Base-by-base conservation (phyloP, 92 coral and sea anemone genomes). In the Phenganax marumi region DNA sequence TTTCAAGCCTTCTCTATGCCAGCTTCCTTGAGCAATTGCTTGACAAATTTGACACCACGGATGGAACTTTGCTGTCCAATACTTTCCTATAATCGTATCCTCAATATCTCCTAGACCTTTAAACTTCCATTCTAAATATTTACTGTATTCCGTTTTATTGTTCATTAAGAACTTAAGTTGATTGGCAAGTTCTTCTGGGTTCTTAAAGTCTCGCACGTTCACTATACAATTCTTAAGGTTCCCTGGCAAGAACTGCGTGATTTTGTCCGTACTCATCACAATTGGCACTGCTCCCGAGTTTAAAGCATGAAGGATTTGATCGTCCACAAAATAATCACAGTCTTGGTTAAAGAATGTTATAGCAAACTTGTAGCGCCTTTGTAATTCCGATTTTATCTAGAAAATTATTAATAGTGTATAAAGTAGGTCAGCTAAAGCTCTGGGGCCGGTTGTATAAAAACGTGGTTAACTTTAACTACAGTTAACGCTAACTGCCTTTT, bases 311-410 rank as follows among this genome's bases (percentile, higher is more conserved):
- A 90, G 81, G 0, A 94, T 84, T 50, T 97, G 89, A 58, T 92
- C 98, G 64, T 94, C 98, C 26, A 94, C 93, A 65, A 94, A 94
- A 80, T 94, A 94, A 80, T 94, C 98, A 48, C 98, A 94, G 46
- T 94, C 98, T 81, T 94, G 97, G 63, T 94, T 94, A 92, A 94
- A 92, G 61, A 94, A 94, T 50, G 90, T 93, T 71, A 92, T 80
- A 47, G 93, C 89, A 75, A 94, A 94, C 84, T 94, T 92, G 85
- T 94, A 94, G 65, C 86, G 75, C 43, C 92, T 81, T 50, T 93
- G 88, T 19, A 94, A 83, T 10, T 85, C 52, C 39, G 89, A 80
- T 75, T 94, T 94, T 81, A 90, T 91, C 43, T 33, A 33, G 5
- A 33, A 33, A 33, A 5, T 33, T 5, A 33, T 1, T 33, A 33